Evolutionary conservation across 2,888 invertebrate species (phyloP).

Genomic region (Drosophila conformis): DNA sequence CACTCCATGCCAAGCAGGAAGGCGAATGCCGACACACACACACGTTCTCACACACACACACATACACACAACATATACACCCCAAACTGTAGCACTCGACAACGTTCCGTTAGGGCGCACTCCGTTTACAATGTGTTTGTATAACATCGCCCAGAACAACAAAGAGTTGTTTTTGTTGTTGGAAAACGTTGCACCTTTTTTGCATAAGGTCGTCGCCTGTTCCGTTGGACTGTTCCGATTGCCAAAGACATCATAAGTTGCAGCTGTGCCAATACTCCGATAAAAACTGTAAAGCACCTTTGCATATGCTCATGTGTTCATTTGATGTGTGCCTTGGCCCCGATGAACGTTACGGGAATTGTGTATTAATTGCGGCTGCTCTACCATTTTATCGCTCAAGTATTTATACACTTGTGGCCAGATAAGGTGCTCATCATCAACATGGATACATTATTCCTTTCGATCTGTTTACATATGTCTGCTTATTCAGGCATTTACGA

Average conservation of each 20-base stretch:
- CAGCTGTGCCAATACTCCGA: slow-evolving; percentile 73
- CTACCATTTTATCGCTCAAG: slow-evolving; percentile 37
- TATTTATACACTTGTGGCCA: slow-evolving; percentile 45
- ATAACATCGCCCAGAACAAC: slow-evolving; percentile 58
- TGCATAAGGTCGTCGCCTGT: slow-evolving; percentile 67
- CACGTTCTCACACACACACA: slow-evolving; percentile 1
- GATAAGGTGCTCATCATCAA: slow-evolving; percentile 44
- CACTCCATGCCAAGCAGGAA: slow-evolving; percentile 14
- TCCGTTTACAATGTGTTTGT: slow-evolving; percentile 46
- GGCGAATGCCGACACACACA: slow-evolving; percentile 39
- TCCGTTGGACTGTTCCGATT: slow-evolving; percentile 30
- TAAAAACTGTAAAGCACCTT: slow-evolving; percentile 52
- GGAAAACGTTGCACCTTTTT: slow-evolving; percentile 75
- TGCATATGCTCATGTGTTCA: slow-evolving; percentile 37
- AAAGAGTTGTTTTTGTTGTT: slow-evolving; percentile 76
- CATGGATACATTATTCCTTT: slow-evolving; percentile 24
- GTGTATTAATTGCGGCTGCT: slow-evolving; percentile 38
- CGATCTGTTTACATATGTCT: slow-evolving; percentile 21
- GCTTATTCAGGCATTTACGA: slow-evolving; percentile 12
- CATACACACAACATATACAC: slow-evolving; percentile 19
- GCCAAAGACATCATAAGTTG: slow-evolving; percentile 43
- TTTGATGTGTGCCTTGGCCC: slow-evolving; percentile 35
- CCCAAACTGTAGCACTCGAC: slow-evolving; percentile 46
- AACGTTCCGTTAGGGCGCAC: slow-evolving; percentile 58
- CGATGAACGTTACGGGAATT: slow-evolving; percentile 49